These are phyloP conservation scores for Bambusicola thoracicus DNA, from an alignment of 2,113 vertebrate genomes.

Conservation along the genomic window DNA sequence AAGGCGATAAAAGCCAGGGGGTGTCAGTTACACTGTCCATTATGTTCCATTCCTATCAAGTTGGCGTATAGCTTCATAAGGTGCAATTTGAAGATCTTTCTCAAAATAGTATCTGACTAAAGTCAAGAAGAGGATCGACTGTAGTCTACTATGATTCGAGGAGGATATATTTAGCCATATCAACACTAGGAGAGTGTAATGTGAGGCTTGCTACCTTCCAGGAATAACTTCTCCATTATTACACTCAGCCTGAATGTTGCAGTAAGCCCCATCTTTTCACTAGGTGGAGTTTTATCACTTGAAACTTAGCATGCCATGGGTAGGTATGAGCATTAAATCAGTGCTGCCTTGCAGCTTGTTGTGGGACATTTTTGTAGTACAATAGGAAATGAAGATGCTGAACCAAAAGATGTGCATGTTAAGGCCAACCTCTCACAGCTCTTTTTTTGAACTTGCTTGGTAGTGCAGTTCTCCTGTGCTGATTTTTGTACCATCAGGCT, in stretches of 20 bases:
- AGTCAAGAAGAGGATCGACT: neutral
- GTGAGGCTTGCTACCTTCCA: neutral
- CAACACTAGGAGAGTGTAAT: fast-evolving
- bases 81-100: neutral
- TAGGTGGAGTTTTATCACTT: neutral
- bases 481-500: neutral
- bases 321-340: fast-evolving
- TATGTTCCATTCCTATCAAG: neutral
- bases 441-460: neutral
- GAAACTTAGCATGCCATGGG: fast-evolving
- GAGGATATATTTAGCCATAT: neutral
- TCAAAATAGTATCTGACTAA: neutral
- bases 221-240: neutral
- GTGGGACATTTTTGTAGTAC: neutral
- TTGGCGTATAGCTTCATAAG: neutral
- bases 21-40: neutral
- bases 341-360: fast-evolving
- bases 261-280: neutral
- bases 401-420: neutral
- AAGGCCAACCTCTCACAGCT: neutral
- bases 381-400: neutral
- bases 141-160: fast-evolving
- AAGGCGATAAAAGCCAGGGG: neutral
- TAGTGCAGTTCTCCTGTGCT: neutral
- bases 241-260: neutral